phyloP scores from a whole-genome alignment of 2,888 invertebrate genomes.

The Mythimna impura region DNA sequence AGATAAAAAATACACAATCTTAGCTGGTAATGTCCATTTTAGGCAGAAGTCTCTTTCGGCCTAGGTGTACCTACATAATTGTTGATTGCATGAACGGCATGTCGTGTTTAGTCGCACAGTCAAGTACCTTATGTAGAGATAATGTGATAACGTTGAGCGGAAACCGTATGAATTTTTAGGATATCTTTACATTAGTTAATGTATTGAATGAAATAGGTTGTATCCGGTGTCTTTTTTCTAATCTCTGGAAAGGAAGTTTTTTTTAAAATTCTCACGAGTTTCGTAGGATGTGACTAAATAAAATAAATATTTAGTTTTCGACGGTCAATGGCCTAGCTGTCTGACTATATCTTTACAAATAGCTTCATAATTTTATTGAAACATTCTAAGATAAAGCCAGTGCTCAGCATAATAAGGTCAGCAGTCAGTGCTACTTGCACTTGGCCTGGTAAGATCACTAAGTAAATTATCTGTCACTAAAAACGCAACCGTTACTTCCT shows the following conservation, averaged over 20 bases:
- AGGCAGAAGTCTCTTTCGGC: slow-evolving; percentile 70
- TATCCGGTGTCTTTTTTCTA: slow-evolving; percentile 32
- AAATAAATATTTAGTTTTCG: slow-evolving; percentile 18
- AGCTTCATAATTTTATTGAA: neutral
- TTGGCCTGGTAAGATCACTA: neutral
- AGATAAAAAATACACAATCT: slow-evolving; percentile 60
- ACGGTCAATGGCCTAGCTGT: neutral
- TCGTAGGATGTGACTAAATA: slow-evolving; percentile 13
- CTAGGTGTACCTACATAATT: slow-evolving; percentile 61
- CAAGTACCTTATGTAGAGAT: slow-evolving; percentile 33
- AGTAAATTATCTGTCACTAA: neutral
- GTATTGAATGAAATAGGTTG: slow-evolving; percentile 9
- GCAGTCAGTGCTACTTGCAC: neutral
- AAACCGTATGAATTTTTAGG: slow-evolving; percentile 42
- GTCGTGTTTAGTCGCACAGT: slow-evolving; percentile 40
- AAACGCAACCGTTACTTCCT: neutral
- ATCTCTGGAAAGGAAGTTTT: neutral
- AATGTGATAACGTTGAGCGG: slow-evolving; percentile 30
- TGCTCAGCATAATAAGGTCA: neutral
- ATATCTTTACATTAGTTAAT: slow-evolving; percentile 24
- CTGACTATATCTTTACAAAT: neutral
- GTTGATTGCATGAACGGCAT: slow-evolving; percentile 54
- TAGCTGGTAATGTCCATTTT: slow-evolving; percentile 75
- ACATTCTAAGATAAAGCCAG: neutral
- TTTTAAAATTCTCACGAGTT: slow-evolving; percentile 19